Percentiles rank a stretch among this genome's conserved stretches.
Conservation (phyloP, 2,113 vertebrate species). For the Lichenostomus cassidix region DNA sequence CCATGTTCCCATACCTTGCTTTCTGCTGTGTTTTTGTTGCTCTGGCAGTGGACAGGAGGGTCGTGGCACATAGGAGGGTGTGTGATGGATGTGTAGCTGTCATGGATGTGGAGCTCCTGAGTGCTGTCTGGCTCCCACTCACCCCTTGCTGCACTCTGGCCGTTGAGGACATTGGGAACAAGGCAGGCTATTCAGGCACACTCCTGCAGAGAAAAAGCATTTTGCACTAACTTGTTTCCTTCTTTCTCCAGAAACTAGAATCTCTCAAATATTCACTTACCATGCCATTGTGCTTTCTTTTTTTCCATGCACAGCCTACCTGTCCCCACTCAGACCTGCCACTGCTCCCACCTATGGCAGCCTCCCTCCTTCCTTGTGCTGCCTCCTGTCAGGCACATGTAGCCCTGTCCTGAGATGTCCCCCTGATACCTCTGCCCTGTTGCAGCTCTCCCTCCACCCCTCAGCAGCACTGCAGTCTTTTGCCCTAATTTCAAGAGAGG, state of each 20-base stretch:
- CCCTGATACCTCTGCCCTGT: accelerated
- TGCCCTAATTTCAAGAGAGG: background rate
- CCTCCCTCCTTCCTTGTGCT: accelerated
- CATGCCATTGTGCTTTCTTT: too few relatives aligned
- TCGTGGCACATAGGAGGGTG: background rate
- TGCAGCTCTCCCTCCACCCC: background rate
- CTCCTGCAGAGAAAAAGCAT: background rate
- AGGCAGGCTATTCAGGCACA: background rate
- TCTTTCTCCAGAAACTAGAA: background rate
- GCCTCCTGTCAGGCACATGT: background rate
- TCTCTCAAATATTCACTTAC: background rate
- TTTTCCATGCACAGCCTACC: background rate
- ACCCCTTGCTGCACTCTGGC: background rate
- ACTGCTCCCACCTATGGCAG: background rate
- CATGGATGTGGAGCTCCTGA: background rate
- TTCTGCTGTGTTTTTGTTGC: background rate
- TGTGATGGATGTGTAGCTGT: background rate
- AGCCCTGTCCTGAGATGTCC: background rate
- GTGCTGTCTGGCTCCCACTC: background rate
- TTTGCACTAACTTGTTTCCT: background rate
- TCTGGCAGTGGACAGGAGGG: background rate
- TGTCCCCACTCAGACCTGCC: background rate
- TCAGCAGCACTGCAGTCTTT: background rate
- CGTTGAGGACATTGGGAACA: background rate
- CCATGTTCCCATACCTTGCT: background rate